Percentiles rank a stretch among this genome's conserved stretches.
phyloP scores from a whole-genome alignment of 2,113 vertebrate genomes.

The Eretmochelys imbricata region DNA sequence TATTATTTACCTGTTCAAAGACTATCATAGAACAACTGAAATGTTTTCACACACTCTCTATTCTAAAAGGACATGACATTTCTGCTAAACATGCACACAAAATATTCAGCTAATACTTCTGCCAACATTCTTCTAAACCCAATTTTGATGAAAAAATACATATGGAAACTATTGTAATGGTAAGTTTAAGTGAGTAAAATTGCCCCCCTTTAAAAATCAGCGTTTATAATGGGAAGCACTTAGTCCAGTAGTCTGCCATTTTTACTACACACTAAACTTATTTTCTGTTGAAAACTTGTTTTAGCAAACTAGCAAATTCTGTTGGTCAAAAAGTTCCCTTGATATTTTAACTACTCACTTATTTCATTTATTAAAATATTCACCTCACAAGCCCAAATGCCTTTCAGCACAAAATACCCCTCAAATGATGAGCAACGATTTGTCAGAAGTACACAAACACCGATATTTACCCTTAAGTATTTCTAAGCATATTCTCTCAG shows the following conservation, averaged over 20 bases:
- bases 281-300: neutral
- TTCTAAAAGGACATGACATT: neutral
- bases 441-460: neutral
- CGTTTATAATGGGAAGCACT: neutral
- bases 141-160: neutral
- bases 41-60: neutral
- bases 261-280: neutral
- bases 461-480: neutral
- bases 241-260: neutral
- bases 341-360: neutral
- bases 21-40: accelerated
- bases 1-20: too few species aligned
- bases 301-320: neutral
- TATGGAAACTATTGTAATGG: neutral
- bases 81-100: neutral
- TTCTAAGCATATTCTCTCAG: neutral
- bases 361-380: neutral
- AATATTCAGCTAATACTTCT: neutral
- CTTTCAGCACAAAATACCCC: neutral
- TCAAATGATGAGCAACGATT: neutral
- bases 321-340: neutral
- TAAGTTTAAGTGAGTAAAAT: neutral
- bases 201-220: neutral
- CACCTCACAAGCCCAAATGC: neutral
- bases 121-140: neutral